Conservation (phyloP, 2,113 vertebrate species). For the Anser cygnoides region DNA sequence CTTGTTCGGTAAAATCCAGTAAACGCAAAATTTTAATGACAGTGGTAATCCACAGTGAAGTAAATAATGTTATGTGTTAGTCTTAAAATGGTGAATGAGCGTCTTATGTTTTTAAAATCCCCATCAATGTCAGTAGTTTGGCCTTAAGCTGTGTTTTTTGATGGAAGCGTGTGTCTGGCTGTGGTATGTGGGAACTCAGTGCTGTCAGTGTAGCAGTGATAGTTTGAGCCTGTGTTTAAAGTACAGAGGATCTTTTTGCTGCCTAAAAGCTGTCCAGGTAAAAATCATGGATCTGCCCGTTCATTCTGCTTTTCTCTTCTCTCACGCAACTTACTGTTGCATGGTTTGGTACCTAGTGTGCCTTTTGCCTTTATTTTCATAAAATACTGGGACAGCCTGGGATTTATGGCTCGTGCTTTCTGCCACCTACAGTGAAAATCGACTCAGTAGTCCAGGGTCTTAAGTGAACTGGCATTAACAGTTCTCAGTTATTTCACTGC, state of each 20-base stretch:
- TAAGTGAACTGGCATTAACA: not conserved
- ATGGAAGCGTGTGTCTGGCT: not conserved
- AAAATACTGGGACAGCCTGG: not conserved
- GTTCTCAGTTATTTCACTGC: not conserved
- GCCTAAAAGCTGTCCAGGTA: not conserved
- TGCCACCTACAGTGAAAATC: not conserved
- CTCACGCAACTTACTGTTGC: not conserved
- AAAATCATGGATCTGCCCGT: not conserved
- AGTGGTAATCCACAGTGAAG: not conserved
- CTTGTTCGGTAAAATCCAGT: not conserved
- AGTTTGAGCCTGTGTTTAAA: not conserved
- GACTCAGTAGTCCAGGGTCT: not conserved
- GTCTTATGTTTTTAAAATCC: not conserved
- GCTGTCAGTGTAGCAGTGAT: not conserved
- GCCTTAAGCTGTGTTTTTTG: not conserved
- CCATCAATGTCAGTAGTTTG: not conserved
- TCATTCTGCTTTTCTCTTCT: not conserved
- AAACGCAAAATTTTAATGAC: not conserved
- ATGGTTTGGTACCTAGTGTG: not conserved
- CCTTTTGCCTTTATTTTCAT: not conserved
- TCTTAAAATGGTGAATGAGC: not conserved
- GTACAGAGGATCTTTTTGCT: not conserved
- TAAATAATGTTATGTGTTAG: not conserved
- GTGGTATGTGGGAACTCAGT: rapidly evolving
- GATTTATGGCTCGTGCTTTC: not conserved